Conservation (phyloP, 2,888 invertebrate species). For the Yponomeuta malinellus region DNA sequence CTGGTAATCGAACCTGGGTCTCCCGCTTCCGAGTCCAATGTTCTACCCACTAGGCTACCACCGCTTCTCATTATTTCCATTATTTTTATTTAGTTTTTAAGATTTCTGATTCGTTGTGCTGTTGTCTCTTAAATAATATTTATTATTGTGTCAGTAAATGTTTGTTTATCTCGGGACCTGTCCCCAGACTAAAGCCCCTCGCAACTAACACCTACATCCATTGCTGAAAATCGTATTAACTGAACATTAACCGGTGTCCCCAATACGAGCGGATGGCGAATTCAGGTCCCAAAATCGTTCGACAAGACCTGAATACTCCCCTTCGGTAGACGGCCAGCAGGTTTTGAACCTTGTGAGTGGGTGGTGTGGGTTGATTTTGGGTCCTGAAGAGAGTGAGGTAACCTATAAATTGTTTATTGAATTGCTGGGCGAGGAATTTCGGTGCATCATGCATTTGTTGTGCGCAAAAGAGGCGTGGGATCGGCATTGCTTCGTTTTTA, state of each 20-base stretch:
- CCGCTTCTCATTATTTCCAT: too few relatives aligned
- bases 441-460: background rate
- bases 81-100: too few relatives aligned
- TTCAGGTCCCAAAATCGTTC: slow-evolving; percentile 34
- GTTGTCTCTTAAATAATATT: too few relatives aligned
- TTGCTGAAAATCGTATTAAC: slow-evolving; percentile 47
- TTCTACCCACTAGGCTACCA: too few relatives aligned
- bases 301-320: slow-evolving; percentile 12
- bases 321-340: slow-evolving; percentile 17
- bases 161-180: slow-evolving; percentile 18
- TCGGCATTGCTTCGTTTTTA: too few relatives aligned
- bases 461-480: background rate
- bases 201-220: slow-evolving; percentile 20
- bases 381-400: background rate
- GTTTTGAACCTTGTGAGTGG: slow-evolving; percentile 14
- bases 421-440: background rate
- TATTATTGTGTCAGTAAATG: too few relatives aligned
- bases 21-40: too few relatives aligned
- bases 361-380: background rate
- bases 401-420: slow-evolving; percentile 6
- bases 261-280: slow-evolving; percentile 48
- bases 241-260: slow-evolving; percentile 44
- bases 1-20: too few relatives aligned
- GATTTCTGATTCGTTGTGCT: too few relatives aligned
- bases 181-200: slow-evolving; percentile 17